Percentiles rank a stretch among this genome's conserved stretches.
These are phyloP conservation scores for Diabrotica undecimpunctata DNA, from an alignment of 1,140 invertebrate species.

Conservation along the genomic window DNA sequence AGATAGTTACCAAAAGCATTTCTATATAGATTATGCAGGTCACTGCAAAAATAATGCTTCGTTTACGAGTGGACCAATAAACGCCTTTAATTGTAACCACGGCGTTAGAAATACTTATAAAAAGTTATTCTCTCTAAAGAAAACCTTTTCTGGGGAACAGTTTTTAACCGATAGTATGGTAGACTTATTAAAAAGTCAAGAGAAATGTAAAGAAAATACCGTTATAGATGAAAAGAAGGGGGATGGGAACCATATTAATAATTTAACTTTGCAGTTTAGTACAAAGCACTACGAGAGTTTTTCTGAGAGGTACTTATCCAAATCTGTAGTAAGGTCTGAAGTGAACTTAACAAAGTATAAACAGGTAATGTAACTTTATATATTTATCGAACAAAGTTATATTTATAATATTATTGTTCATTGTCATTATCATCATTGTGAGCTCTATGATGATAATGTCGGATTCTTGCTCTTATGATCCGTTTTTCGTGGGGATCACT, in stretches of 20 bases:
- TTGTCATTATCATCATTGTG: slow-evolving; percentile 9
- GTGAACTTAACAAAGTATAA: neutral
- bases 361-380: too few species aligned
- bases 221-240: slow-evolving; percentile 5
- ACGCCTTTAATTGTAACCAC: slow-evolving; percentile 24
- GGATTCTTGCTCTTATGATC: too few species aligned
- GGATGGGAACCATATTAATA: neutral
- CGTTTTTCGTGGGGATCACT: too few species aligned
- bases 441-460: neutral
- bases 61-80: slow-evolving; percentile 15
- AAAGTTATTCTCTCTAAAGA: slow-evolving; percentile 28
- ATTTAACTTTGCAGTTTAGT: slow-evolving; percentile 16
- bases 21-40: slow-evolving; percentile 24
- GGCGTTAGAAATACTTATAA: slow-evolving; percentile 18
- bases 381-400: too few species aligned
- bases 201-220: neutral
- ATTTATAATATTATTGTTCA: slow-evolving; percentile 8
- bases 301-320: slow-evolving; percentile 20
- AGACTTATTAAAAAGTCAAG: neutral
- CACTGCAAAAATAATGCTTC: slow-evolving; percentile 20
- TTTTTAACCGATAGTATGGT: slow-evolving; percentile 17
- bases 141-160: slow-evolving; percentile 18
- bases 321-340: neutral
- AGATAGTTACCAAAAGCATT: slow-evolving; percentile 27
- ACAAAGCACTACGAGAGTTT: slow-evolving; percentile 13